Conservation (phyloP, 53 echinoderm and acorn worm species). For the Hippasteria phrygiana region DNA sequence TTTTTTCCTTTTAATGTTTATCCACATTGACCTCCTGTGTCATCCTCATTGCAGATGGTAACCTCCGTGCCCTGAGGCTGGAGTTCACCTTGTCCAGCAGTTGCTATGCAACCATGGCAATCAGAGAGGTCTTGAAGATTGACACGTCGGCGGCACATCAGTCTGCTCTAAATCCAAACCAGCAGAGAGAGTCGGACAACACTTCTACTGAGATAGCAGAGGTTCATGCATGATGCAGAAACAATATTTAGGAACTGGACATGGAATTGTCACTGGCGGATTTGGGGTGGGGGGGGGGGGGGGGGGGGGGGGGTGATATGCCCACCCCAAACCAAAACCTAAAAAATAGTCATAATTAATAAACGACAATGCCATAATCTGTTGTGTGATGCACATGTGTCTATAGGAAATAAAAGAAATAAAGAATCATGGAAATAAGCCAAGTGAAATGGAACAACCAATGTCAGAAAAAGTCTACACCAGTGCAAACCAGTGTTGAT, state of each 20-base stretch:
- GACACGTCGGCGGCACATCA: conserved; percentile 90
- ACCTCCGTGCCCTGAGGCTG: conserved; percentile 75
- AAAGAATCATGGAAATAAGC: no score
- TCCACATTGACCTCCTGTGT: background rate
- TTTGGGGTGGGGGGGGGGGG: no score
- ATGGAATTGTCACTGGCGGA: background rate
- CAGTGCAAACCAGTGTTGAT: no score
- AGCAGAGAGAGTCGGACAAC: background rate
- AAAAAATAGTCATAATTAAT: no score
- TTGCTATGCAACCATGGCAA: conserved; percentile 98
- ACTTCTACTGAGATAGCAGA: background rate
- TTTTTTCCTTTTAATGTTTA: background rate
- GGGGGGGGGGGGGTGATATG: no score
- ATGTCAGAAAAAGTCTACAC: no score
- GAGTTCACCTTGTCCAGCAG: conserved; percentile 87
- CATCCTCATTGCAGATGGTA: conserved; percentile 72
- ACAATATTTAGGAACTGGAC: background rate
- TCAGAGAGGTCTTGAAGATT: conserved; percentile 88
- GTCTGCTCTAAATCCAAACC: conserved; percentile 56
- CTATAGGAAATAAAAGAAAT: no score
- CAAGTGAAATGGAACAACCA: no score
- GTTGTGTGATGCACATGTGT: no score
- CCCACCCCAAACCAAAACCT: no score
- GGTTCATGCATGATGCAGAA: background rate
- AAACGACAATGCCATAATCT: no score